Percentiles rank a stretch among this genome's conserved stretches.
These are phyloP conservation scores for Silurus meridionalis DNA, from an alignment of 2,113 vertebrate species.

Conservation along the genomic window DNA sequence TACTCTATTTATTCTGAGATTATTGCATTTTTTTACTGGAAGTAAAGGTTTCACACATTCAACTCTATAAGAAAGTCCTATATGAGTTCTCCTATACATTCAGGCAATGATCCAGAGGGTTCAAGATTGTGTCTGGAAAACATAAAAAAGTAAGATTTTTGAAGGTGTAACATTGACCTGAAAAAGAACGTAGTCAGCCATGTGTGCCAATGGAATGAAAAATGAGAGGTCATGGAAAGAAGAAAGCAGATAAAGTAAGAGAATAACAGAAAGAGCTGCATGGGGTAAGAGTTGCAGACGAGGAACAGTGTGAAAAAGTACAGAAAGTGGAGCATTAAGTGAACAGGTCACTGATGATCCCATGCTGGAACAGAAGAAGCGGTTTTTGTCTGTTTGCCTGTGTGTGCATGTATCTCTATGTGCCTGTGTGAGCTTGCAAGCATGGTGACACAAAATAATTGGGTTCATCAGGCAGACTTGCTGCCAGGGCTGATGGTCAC, in stretches of 20 bases:
- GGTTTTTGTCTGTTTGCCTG: neutral
- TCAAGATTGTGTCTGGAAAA: neutral
- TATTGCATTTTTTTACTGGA: neutral
- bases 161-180: neutral
- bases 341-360: neutral
- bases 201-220: neutral
- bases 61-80: neutral
- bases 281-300: slow-evolving; percentile 6
- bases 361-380: neutral
- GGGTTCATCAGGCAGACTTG: slow-evolving; percentile 55
- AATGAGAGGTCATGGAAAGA: neutral
- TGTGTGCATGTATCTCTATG: neutral
- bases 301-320: neutral
- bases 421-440: slow-evolving; percentile 9
- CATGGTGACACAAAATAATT: slow-evolving; percentile 53
- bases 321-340: neutral
- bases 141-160: neutral
- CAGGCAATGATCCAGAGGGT: neutral
- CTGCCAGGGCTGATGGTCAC: slow-evolving; percentile 49
- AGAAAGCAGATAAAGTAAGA: neutral
- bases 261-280: neutral
- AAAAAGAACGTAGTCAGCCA: neutral
- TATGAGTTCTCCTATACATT: neutral
- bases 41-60: neutral
- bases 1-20: neutral